Evolutionary conservation across 2,113 vertebrate species (phyloP).

Genomic region (Setophaga kirtlandii): DNA sequence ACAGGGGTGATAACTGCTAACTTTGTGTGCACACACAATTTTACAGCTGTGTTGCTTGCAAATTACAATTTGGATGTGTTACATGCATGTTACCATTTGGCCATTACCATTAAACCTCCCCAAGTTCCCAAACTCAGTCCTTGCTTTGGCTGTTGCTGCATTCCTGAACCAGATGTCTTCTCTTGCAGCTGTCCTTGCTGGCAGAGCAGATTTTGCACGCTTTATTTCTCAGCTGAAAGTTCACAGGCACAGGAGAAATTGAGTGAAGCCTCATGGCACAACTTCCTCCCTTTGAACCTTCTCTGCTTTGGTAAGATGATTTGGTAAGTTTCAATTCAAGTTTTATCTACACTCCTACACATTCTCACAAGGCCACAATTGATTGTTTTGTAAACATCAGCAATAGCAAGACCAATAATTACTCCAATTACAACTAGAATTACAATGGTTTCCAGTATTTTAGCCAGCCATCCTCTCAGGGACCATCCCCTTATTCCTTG

Average conservation of each 20-base stretch:
- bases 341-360: neutral
- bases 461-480: neutral
- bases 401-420: neutral
- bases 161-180: neutral
- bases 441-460: neutral
- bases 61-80: neutral
- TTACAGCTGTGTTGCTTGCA: neutral
- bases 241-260: neutral
- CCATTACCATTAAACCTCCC: neutral
- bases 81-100: neutral
- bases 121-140: neutral
- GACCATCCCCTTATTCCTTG: neutral
- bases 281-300: neutral
- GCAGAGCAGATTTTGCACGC: neutral
- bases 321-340: neutral
- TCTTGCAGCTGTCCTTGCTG: neutral
- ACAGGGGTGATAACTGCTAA: neutral
- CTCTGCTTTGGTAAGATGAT: neutral
- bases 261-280: neutral
- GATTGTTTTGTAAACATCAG: neutral
- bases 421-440: too few species aligned
- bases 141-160: neutral
- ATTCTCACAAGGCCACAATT: rapidly evolving
- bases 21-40: neutral
- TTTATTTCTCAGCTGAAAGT: neutral